phyloP scores from a whole-genome alignment of 2,888 invertebrate species.

The Pandemis cinnamomeana region DNA sequence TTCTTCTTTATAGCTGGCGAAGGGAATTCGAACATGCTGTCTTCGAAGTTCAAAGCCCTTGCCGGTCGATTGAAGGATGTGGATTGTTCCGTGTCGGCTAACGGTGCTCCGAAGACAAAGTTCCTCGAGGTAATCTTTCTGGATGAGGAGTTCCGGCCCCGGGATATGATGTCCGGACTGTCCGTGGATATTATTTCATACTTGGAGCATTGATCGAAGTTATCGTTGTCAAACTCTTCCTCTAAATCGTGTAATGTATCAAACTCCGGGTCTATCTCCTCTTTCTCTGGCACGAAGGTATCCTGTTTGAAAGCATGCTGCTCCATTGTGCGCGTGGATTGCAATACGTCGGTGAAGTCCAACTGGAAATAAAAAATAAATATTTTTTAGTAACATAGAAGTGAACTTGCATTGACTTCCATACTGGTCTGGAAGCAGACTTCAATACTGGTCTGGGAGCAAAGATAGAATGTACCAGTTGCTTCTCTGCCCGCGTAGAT shows the following conservation, averaged over 20 bases:
- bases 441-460: too few species aligned
- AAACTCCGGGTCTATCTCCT: constrained; percentile 64
- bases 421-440: too few species aligned
- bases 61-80: constrained; percentile 76
- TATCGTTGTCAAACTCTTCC: constrained; percentile 73
- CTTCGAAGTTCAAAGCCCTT: constrained; percentile 75
- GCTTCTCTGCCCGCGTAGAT: too few species aligned
- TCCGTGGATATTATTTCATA: constrained; percentile 82
- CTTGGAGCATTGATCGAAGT: constrained; percentile 75
- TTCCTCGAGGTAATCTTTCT: constrained; percentile 69
- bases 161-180: constrained; percentile 77
- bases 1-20: constrained; percentile 66
- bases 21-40: constrained; percentile 73
- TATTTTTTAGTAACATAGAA: not conserved
- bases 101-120: constrained; percentile 76
- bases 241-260: constrained; percentile 76
- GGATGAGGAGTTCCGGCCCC: constrained; percentile 60
- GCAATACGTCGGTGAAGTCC: constrained; percentile 69
- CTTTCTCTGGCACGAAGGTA: constrained; percentile 63
- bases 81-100: constrained; percentile 70
- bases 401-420: too few species aligned
- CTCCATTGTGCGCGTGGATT: constrained; percentile 48
- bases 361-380: constrained; percentile 57
- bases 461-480: too few species aligned
- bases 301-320: constrained; percentile 48